A percentile compares a stretch with the other conserved stretches of the same genome.
These are phyloP conservation scores for Corythornis vintsioides DNA, from an alignment of 2,113 vertebrate species.

Conservation along the genomic window DNA sequence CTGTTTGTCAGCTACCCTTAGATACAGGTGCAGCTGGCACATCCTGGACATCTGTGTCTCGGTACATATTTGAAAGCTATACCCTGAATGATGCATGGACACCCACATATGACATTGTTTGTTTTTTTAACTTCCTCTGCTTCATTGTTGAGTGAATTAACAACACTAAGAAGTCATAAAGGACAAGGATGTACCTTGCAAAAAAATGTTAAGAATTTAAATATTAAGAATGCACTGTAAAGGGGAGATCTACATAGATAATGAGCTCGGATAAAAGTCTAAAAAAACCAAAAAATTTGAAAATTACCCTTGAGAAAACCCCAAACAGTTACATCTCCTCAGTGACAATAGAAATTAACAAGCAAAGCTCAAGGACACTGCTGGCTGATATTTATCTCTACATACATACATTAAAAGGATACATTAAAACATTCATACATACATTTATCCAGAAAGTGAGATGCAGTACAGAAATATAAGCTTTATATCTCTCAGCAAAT, in stretches of 20 bases:
- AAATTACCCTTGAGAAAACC: neutral
- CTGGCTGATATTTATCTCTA: neutral
- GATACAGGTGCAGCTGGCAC: neutral
- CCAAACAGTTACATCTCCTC: neutral
- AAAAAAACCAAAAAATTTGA: neutral
- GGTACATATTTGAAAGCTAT: neutral
- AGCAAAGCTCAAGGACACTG: neutral
- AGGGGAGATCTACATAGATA: neutral
- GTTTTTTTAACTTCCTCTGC: neutral
- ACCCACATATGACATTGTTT: neutral
- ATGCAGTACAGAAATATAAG: neutral
- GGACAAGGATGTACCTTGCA: neutral
- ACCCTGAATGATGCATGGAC: accelerated
- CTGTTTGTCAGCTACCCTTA: neutral
- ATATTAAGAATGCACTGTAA: neutral
- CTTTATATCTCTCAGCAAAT: neutral
- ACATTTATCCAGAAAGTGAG: neutral
- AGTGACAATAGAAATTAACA: neutral
- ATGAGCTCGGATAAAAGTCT: neutral
- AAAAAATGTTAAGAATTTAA: neutral
- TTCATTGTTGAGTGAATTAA: neutral
- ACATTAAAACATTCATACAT: neutral
- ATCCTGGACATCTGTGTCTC: neutral
- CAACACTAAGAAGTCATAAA: neutral
- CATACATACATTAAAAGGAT: neutral